Percentiles rank a stretch among this genome's conserved stretches.
Conservation (phyloP, 1,140 invertebrate species). For the Myzus persicae region DNA sequence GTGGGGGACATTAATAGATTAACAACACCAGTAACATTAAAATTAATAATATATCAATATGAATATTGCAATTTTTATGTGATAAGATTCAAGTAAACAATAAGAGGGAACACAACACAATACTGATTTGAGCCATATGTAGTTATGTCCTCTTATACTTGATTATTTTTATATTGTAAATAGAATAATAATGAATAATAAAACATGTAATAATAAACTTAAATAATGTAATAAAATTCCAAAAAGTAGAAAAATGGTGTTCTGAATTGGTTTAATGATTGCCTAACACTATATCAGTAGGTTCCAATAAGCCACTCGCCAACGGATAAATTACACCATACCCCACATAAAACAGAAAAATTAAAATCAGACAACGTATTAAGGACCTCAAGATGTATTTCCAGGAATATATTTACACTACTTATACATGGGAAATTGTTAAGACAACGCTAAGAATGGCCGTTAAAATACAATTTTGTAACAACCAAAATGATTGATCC, state of each 20-base stretch:
- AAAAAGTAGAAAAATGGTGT: no score
- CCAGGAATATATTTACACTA: constrained; percentile 11
- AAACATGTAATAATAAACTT: no score
- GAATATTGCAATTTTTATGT: constrained; percentile 31
- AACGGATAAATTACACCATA: constrained; percentile 87
- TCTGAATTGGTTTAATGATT: constrained; percentile 85
- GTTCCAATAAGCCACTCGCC: constrained; percentile 74
- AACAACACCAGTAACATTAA: constrained; percentile 46
- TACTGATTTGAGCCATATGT: constrained; percentile 45
- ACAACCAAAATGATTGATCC: not conserved
- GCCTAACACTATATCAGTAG: constrained; percentile 86
- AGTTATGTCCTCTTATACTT: no score
- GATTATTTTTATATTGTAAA: constrained; percentile 32
- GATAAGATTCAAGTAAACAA: not conserved
- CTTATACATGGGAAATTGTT: not conserved
- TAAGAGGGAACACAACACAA: constrained; percentile 51
- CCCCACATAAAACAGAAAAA: constrained; percentile 75
- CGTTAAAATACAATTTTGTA: not conserved
- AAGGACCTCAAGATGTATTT: constrained; percentile 15
- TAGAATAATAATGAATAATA: no score
- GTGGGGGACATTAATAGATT: constrained; percentile 37
- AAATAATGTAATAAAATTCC: no score
- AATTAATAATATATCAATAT: not conserved
- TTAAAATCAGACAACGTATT: constrained; percentile 52
- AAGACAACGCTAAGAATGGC: constrained; percentile 7